Evolutionary conservation across 2,113 vertebrate species (phyloP).

Genomic region (Leptocoma aspasia): DNA sequence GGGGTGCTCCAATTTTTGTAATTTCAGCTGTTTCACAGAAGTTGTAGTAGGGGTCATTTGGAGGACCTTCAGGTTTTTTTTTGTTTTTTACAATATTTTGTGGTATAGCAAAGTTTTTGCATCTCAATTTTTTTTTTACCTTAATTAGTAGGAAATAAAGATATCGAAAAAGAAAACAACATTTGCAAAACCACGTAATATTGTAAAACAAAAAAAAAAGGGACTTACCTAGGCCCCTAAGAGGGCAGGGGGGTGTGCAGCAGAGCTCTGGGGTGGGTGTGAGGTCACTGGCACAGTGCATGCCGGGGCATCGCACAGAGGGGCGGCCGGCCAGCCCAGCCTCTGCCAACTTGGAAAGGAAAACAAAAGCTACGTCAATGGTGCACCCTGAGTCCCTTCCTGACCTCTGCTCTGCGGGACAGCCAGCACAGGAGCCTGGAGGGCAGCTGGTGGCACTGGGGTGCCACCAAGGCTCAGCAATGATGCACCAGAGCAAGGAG

Average conservation of each 20-base stretch:
- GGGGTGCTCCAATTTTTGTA: neutral
- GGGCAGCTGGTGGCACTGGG: neutral
- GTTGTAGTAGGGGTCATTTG: neutral
- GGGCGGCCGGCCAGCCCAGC: conserved; percentile 20
- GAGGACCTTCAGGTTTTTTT: neutral
- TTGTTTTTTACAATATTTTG: conserved; percentile 71
- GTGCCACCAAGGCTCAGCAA: neutral
- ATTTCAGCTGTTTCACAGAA: neutral
- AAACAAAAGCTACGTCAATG: conserved; percentile 62
- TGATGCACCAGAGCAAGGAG: neutral
- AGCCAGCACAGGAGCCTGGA: neutral
- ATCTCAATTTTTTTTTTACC: neutral
- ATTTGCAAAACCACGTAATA: conserved; percentile 70
- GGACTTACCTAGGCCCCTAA: conserved; percentile 63
- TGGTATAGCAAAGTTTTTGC: conserved; percentile 65
- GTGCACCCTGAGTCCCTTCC: neutral
- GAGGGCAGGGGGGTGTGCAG: conserved; percentile 38
- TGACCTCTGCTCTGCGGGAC: neutral
- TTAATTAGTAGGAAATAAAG: conserved; percentile 22
- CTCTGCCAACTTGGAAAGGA: conserved; percentile 65
- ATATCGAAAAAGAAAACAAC: conserved; percentile 23
- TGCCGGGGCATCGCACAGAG: conserved; percentile 51
- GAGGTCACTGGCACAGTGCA: conserved; percentile 58
- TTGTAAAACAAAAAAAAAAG: conserved; percentile 66
- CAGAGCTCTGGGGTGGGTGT: conserved; percentile 47